Percentiles rank a stretch among this genome's conserved stretches.
Conservation (phyloP, 1,140 invertebrate species). For the Drosophila navojoa region DNA sequence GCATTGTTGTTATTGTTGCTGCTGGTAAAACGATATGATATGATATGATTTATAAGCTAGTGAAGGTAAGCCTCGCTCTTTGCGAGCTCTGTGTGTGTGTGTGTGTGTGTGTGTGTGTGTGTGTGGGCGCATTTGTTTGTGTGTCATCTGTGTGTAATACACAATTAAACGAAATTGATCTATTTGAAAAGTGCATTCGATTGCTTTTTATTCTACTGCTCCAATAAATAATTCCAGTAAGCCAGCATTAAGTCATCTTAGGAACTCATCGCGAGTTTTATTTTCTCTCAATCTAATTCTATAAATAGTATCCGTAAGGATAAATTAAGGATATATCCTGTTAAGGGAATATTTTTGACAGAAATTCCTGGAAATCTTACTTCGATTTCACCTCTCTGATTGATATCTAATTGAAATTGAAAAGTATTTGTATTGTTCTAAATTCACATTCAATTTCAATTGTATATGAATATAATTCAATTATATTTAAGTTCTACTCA, state of each 20-base stretch:
- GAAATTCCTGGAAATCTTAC: too few species aligned
- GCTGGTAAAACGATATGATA: conserved; percentile 63
- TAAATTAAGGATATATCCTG: too few species aligned
- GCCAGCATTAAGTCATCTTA: too few species aligned
- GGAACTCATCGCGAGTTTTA: too few species aligned
- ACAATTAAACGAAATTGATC: conserved; percentile 10
- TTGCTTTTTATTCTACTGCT: background rate
- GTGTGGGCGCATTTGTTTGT: background rate
- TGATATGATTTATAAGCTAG: conserved; percentile 4
- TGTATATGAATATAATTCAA: too few species aligned
- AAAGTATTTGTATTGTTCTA: background rate
- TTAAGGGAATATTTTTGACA: too few species aligned
- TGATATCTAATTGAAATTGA: background rate
- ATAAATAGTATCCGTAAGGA: too few species aligned
- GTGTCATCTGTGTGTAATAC: background rate
- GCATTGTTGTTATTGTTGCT: conserved; percentile 55
- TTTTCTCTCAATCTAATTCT: too few species aligned
- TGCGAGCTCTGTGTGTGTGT: background rate
- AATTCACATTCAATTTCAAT: too few species aligned
- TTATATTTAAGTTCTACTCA: too few species aligned
- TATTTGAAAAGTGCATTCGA: conserved; percentile 7
- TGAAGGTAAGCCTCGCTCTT: background rate
- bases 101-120: background rate
- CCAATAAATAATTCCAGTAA: background rate
- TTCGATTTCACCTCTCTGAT: background rate